These are phyloP conservation scores for Brenthis hecate DNA, from an alignment of 2,888 invertebrate species.

Conservation along the genomic window DNA sequence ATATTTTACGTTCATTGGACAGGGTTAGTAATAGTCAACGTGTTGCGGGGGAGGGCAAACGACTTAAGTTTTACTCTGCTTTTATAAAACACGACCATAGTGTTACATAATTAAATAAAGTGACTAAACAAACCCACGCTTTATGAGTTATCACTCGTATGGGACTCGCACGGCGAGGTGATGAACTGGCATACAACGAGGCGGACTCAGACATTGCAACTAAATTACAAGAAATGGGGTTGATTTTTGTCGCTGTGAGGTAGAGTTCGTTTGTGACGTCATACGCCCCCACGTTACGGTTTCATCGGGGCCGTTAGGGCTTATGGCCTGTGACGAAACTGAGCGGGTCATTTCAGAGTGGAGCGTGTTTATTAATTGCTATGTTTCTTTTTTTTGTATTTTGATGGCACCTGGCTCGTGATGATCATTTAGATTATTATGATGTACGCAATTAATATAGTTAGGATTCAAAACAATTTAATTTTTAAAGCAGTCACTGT, in stretches of 20 bases:
- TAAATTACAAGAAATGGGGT: slow-evolving; percentile 1
- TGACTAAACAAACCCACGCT: neutral
- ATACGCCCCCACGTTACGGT: neutral
- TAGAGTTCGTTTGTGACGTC: slow-evolving; percentile 1
- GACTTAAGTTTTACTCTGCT: neutral
- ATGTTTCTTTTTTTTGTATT: neutral
- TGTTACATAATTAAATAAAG: neutral
- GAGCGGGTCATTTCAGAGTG: neutral
- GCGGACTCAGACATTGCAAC: neutral
- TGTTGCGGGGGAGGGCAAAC: neutral
- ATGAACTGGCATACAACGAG: neutral
- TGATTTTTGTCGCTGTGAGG: neutral
- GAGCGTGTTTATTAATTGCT: slow-evolving; percentile 6
- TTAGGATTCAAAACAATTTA: too few species aligned
- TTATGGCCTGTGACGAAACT: slow-evolving; percentile 3
- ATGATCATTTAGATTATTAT: too few species aligned
- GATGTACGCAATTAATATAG: too few species aligned
- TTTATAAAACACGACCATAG: neutral
- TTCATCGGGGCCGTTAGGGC: slow-evolving; percentile 4
- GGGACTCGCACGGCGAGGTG: neutral
- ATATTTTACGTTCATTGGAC: too few species aligned
- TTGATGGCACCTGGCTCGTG: too few species aligned
- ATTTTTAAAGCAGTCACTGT: too few species aligned
- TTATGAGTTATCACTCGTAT: neutral
- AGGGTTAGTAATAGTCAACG: too few species aligned